These are phyloP conservation scores for Pachypanchax playfairii DNA, from an alignment of 2,113 vertebrate genomes.

Conservation along the genomic window DNA sequence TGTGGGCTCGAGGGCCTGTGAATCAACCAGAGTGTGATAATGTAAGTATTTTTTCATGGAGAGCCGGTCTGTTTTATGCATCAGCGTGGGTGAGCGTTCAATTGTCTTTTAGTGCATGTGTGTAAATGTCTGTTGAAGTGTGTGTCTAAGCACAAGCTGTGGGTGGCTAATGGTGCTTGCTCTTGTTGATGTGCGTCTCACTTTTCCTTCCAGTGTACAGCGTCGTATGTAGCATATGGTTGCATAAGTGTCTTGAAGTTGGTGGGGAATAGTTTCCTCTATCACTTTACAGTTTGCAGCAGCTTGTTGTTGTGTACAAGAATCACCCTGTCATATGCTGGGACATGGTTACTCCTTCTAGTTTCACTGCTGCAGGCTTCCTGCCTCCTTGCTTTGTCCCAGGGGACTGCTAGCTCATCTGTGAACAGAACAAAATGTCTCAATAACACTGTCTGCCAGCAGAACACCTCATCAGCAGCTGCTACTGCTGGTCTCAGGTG, in stretches of 20 bases:
- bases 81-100: slow-evolving; percentile 75
- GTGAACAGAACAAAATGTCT: slow-evolving; percentile 72
- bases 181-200: slow-evolving; percentile 66
- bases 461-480: slow-evolving; percentile 61
- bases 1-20: slow-evolving; percentile 68
- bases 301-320: slow-evolving; percentile 58
- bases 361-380: slow-evolving; percentile 50
- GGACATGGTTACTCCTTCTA: slow-evolving; percentile 47
- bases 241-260: slow-evolving; percentile 59
- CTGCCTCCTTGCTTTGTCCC: slow-evolving; percentile 45
- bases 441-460: slow-evolving; percentile 65
- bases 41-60: slow-evolving; percentile 48
- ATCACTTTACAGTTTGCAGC: slow-evolving; percentile 22
- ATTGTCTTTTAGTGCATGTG: slow-evolving; percentile 61
- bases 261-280: slow-evolving; percentile 29
- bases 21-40: slow-evolving; percentile 63
- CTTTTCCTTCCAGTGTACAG: slow-evolving; percentile 53
- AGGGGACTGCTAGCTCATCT: slow-evolving; percentile 44
- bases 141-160: slow-evolving; percentile 64
- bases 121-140: slow-evolving; percentile 35
- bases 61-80: slow-evolving; percentile 68
- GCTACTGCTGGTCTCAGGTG: slow-evolving; percentile 63
- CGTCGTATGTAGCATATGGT: slow-evolving; percentile 43
- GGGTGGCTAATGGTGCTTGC: slow-evolving; percentile 71
- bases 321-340: slow-evolving; percentile 56